phyloP scores from a whole-genome alignment of 2,113 vertebrate genomes.

The Globicephala melas region DNA sequence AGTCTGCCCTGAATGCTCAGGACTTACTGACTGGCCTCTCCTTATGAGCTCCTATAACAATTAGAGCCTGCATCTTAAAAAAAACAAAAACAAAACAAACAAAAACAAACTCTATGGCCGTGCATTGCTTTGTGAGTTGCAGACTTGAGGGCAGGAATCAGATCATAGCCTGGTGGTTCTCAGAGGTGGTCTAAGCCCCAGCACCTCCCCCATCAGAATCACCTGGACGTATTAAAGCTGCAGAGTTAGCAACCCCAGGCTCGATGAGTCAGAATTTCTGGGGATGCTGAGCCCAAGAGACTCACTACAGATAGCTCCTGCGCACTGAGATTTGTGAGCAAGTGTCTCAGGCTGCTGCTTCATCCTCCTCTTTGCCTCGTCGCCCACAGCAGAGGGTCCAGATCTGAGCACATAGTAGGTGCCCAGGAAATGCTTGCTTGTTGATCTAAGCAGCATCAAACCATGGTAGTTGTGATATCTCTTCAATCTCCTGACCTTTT shows the following conservation, averaged over 20 bases:
- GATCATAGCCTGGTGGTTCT: not conserved
- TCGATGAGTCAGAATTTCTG: not conserved
- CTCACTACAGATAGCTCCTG: not conserved
- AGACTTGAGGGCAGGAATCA: not conserved
- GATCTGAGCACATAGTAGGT: not conserved
- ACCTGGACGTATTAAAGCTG: not conserved
- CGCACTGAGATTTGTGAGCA: not conserved
- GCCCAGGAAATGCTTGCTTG: not conserved
- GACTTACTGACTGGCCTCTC: not conserved
- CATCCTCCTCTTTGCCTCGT: not conserved
- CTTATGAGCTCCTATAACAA: not conserved
- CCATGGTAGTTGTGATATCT: not conserved
- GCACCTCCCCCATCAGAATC: not conserved
- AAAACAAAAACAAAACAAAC: not conserved
- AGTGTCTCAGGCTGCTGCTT: not conserved
- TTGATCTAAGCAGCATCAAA: not conserved
- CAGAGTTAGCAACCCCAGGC: not conserved
- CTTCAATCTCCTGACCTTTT: not conserved
- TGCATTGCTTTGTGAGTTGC: not conserved
- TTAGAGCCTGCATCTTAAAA: not conserved
- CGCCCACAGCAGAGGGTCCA: not conserved
- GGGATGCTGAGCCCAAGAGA: not conserved
- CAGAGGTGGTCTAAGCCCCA: not conserved
- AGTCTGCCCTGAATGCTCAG: not conserved
- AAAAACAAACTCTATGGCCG: no score